phyloP scores from a whole-genome alignment of 2,797 vertebrate genomes.

The Prunella strophiata region DNA sequence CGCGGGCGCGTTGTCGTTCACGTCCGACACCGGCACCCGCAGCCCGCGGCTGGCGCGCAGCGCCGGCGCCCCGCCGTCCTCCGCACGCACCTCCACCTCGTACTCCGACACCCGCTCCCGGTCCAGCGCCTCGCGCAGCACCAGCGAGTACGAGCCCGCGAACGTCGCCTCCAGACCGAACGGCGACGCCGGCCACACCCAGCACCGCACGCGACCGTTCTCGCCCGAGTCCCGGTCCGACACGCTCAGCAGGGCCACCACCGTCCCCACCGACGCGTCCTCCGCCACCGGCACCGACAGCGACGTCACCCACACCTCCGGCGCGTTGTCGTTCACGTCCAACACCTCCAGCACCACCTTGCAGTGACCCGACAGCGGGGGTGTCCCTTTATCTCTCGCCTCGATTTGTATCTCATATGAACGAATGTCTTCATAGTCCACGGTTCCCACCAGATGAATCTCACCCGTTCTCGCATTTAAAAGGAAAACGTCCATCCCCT shows the following conservation, averaged over 20 bases:
- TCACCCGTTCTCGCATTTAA: too few relatives aligned
- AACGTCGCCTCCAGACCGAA: slow-evolving; percentile 70
- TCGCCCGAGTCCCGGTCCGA: slow-evolving; percentile 75
- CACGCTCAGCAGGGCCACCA: slow-evolving; percentile 78
- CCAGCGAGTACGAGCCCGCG: slow-evolving; percentile 74
- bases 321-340: slow-evolving; percentile 74
- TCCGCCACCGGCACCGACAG: slow-evolving; percentile 74
- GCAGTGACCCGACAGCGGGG: neutral
- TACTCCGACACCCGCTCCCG: slow-evolving; percentile 64
- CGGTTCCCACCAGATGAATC: too few relatives aligned
- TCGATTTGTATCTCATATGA: neutral
- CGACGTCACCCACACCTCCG: slow-evolving; percentile 77
- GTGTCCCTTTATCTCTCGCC: neutral
- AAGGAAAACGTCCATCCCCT: too few relatives aligned
- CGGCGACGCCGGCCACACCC: neutral
- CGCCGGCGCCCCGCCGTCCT: neutral
- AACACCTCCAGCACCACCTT: neutral
- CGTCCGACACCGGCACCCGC: too few relatives aligned
- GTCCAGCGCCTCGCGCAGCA: slow-evolving; percentile 70
- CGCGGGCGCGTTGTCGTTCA: slow-evolving; percentile 88
- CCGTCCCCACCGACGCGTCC: slow-evolving; percentile 74
- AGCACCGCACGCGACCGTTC: slow-evolving; percentile 65
- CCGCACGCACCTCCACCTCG: slow-evolving; percentile 7
- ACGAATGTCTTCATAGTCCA: neutral
- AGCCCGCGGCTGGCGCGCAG: too few relatives aligned